Evolutionary conservation across 2,888 invertebrate species (phyloP), one percentile per base, ranked within the genome.

Genomic region (Lomographa bimaculata): DNA sequence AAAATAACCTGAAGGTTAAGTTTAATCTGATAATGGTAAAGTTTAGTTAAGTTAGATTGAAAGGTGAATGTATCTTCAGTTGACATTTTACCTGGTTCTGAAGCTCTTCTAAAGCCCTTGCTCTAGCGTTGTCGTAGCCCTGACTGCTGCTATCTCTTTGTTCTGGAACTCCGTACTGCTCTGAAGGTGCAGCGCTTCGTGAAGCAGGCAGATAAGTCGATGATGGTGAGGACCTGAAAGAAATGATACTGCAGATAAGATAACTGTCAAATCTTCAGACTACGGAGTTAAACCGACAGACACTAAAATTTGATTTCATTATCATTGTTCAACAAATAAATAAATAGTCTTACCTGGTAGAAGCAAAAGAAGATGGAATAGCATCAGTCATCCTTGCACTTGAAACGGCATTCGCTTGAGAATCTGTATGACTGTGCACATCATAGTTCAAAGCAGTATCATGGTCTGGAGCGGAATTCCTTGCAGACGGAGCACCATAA

Each of bases 321-420:
- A n/a, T n/a, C n/a, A n/a, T n/a, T n/a, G n/a, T n/a, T n/a, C n/a
- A n/a, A n/a, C n/a, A n/a, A n/a, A n/a, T n/a, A n/a, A n/a, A n/a
- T n/a, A 14, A 14, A 14, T 14, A 14, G 14, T 17, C 54, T 46
- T 30, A 75, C 77, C 72, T 72, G 6, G 63, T 50, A 19, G 67
- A 50, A 18, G 64, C 77, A 61, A 80, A 90, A 1, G 71, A 60
- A 7, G 76, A 68, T 6, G 66, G 57, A 10, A 60, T 56, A 7
- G 71, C 71, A 30, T 59, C 54, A n/a, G 73, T 71, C 14, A 14
- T 14, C 7, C 37, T 39, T 2, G 42, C 32, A 27, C 21, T 45
- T 5, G 90, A 87, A 7, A 80, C 82, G 8, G 87, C 87, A 33
- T 76, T 77, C 36, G 77, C 73, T 20, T 86, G 82, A 1, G 58